Evolutionary conservation across 2,888 invertebrate species (phyloP).

Genomic region (Drosophila conformis): DNA sequence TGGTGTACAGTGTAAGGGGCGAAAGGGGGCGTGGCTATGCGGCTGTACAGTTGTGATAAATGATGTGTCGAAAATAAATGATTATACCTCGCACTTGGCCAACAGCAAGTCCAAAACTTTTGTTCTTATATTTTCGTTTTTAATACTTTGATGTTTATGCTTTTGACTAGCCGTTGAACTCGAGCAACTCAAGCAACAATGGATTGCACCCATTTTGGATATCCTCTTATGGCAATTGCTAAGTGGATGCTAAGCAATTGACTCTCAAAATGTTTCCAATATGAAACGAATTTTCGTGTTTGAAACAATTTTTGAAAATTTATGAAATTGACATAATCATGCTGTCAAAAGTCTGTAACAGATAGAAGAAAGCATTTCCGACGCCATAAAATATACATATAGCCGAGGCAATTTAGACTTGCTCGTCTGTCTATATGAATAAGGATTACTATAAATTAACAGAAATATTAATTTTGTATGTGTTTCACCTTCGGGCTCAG

Average conservation of each 20-base stretch:
- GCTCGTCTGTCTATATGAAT: no score
- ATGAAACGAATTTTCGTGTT: background rate
- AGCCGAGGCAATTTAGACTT: no score
- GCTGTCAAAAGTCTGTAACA: background rate
- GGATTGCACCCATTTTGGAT: slow-evolving; percentile 15
- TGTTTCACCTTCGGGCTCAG: background rate
- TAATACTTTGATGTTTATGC: slow-evolving; percentile 27
- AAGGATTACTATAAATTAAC: background rate
- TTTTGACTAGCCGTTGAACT: slow-evolving; percentile 6
- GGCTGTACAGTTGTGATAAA: slow-evolving; percentile 62
- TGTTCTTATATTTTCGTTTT: slow-evolving; percentile 11
- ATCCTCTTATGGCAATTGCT: background rate
- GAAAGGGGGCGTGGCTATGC: slow-evolving; percentile 49
- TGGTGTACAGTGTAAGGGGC: background rate
- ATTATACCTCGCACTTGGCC: slow-evolving; percentile 56
- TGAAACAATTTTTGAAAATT: background rate
- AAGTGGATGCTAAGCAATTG: background rate
- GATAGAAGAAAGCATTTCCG: background rate
- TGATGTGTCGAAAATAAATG: slow-evolving; percentile 81
- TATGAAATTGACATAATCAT: background rate
- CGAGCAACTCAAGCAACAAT: slow-evolving; percentile 10
- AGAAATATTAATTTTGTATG: background rate
- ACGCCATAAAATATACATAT: background rate
- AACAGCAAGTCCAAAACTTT: slow-evolving; percentile 28
- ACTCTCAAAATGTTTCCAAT: background rate